Percentiles rank a stretch among this genome's conserved stretches.
These are phyloP conservation scores for Urocolius indicus DNA, from an alignment of 2,113 vertebrate species.

Conservation along the genomic window DNA sequence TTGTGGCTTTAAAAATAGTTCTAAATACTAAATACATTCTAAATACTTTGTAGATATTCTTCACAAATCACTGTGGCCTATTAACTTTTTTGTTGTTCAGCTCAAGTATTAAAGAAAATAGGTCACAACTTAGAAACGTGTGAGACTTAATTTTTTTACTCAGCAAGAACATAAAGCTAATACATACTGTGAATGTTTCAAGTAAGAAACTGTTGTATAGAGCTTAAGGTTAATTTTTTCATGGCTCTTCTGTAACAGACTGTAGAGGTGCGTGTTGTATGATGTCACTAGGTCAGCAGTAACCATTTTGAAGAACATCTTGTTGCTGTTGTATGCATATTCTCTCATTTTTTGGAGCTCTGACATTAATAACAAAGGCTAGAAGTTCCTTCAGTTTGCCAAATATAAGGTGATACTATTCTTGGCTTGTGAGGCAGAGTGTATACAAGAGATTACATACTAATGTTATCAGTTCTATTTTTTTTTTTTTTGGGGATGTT, in stretches of 20 bases:
- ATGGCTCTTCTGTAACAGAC: neutral
- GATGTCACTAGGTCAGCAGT: neutral
- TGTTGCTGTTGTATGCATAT: neutral
- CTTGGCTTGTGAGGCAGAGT: neutral
- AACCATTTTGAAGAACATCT: neutral
- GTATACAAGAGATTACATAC: fast-evolving
- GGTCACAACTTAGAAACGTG: neutral
- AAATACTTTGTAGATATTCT: neutral
- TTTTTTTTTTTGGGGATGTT: neutral
- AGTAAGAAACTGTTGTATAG: neutral
- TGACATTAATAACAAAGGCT: neutral
- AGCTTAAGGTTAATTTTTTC: neutral
- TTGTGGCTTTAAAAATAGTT: neutral
- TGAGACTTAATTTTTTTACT: neutral
- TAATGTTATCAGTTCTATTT: neutral
- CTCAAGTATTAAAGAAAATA: neutral
- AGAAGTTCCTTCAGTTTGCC: neutral
- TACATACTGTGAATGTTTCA: neutral
- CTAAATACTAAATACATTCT: too few relatives aligned
- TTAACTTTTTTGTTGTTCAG: neutral
- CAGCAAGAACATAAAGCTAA: neutral
- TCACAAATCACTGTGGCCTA: neutral
- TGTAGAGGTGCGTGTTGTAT: neutral
- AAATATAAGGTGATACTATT: neutral
- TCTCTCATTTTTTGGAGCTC: neutral